These are phyloP conservation scores for Drosophila kurseongensis DNA, from an alignment of 1,140 invertebrate species.

Conservation along the genomic window DNA sequence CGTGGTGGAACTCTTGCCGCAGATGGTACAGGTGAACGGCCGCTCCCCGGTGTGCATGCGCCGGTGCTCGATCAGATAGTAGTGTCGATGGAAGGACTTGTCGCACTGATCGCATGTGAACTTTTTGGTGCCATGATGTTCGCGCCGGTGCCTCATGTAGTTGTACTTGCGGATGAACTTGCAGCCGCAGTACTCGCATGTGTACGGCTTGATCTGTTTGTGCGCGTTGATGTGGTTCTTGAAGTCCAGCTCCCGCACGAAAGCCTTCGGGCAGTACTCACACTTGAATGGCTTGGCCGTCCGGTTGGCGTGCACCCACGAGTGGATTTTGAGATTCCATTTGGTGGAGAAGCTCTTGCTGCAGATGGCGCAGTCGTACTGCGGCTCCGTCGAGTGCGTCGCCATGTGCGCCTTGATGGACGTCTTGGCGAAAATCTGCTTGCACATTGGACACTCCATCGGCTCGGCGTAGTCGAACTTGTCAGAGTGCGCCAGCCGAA, in stretches of 20 bases:
- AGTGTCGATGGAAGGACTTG: constrained; percentile 93
- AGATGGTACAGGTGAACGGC: constrained; percentile 93
- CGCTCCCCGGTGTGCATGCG: constrained; percentile 92
- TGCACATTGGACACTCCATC: constrained; percentile 92
- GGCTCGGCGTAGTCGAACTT: constrained; percentile 90
- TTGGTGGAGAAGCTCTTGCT: constrained; percentile 94
- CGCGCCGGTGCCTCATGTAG: constrained; percentile 94
- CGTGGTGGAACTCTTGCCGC: constrained; percentile 93
- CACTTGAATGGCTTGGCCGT: constrained; percentile 94
- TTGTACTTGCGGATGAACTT: constrained; percentile 97
- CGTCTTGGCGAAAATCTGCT: constrained; percentile 90
- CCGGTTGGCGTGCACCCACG: constrained; percentile 94
- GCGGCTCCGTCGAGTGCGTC: constrained; percentile 89
- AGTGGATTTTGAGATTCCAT: constrained; percentile 94
- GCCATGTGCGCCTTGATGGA: constrained; percentile 93
- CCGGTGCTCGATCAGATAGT: constrained; percentile 94
- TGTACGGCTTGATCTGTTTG: constrained; percentile 92
- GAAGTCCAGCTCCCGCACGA: constrained; percentile 91
- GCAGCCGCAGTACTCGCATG: constrained; percentile 96
- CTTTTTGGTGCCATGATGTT: constrained; percentile 95
- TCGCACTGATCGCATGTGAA: constrained; percentile 95
- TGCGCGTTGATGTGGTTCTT: constrained; percentile 94
- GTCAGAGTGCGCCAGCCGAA: constrained; percentile 91
- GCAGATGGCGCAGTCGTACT: constrained; percentile 92
- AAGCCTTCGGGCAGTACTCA: constrained; percentile 92